These are phyloP conservation scores for Silurus asotus DNA, from an alignment of 2,113 vertebrate genomes.

Conservation along the genomic window DNA sequence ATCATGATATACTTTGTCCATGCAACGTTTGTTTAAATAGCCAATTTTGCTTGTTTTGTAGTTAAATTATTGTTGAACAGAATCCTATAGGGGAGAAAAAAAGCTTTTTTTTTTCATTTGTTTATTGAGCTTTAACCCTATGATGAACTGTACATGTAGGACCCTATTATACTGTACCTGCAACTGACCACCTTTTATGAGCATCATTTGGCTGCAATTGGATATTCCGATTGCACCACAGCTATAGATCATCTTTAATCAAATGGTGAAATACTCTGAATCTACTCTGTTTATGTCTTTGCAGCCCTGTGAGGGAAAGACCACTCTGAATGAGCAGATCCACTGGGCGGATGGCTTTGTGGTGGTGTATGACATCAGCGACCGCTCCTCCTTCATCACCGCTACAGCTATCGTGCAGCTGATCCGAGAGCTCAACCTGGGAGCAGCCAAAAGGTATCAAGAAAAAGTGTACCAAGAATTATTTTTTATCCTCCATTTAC, in stretches of 20 bases:
- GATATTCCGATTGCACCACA: neutral
- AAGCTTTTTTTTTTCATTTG: no score
- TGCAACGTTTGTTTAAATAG: neutral
- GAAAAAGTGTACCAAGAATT: neutral
- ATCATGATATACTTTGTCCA: neutral
- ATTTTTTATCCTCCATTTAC: conserved; percentile 37
- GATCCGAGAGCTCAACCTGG: conserved; percentile 74
- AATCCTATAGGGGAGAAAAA: neutral
- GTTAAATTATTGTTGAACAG: neutral
- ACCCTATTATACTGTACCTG: conserved; percentile 25
- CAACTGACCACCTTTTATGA: neutral
- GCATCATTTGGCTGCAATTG: neutral
- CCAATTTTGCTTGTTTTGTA: neutral
- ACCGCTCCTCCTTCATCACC: conserved; percentile 81
- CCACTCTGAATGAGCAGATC: conserved; percentile 74
- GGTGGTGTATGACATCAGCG: conserved; percentile 86
- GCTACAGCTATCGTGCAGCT: conserved; percentile 80
- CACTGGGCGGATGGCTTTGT: conserved; percentile 87
- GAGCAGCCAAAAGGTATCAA: conserved; percentile 77
- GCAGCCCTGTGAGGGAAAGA: conserved; percentile 72
- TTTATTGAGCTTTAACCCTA: neutral
- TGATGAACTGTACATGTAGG: neutral
- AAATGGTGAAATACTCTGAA: neutral
- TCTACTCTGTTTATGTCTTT: conserved; percentile 34
- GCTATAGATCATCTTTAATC: neutral